A percentile compares a stretch with the other conserved stretches of the same genome.
Evolutionary conservation across 2,797 vertebrate genomes (phyloP).

Genomic region (Clamator glandarius): DNA sequence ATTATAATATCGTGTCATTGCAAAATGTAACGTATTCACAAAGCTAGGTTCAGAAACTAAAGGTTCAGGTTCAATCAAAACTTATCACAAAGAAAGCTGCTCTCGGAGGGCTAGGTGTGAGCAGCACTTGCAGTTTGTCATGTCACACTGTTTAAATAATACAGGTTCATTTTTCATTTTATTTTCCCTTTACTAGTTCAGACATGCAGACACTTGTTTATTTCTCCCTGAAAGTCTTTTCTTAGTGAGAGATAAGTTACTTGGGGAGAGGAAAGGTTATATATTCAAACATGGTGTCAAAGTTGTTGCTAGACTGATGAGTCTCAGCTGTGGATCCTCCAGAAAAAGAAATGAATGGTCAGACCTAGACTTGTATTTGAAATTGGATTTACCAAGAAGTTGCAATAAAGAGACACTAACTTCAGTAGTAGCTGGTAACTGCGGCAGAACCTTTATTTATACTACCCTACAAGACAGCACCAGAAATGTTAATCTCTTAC

Average conservation of each 20-base stretch:
- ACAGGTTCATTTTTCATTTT: constrained; percentile 37
- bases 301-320: constrained; percentile 21
- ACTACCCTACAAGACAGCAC: background rate
- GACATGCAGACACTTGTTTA: constrained; percentile 46
- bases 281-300: constrained; percentile 34
- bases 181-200: constrained; percentile 46
- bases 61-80: background rate
- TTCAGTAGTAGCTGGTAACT: background rate
- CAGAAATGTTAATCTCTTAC: background rate
- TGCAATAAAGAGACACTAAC: background rate
- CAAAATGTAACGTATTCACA: background rate
- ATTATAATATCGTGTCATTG: background rate
- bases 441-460: background rate
- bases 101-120: background rate
- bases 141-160: constrained; percentile 53
- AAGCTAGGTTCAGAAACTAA: background rate
- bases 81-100: constrained; percentile 48
- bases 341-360: background rate
- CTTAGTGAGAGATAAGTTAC: constrained; percentile 45
- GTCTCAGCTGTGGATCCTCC: background rate
- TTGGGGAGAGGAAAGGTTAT: constrained; percentile 32
- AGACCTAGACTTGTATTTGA: background rate
- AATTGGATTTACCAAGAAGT: background rate
- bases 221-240: constrained; percentile 35
- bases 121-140: constrained; percentile 17